phyloP scores from a whole-genome alignment of 1,140 invertebrate genomes.

The Pseudomyrmex dendroicus region DNA sequence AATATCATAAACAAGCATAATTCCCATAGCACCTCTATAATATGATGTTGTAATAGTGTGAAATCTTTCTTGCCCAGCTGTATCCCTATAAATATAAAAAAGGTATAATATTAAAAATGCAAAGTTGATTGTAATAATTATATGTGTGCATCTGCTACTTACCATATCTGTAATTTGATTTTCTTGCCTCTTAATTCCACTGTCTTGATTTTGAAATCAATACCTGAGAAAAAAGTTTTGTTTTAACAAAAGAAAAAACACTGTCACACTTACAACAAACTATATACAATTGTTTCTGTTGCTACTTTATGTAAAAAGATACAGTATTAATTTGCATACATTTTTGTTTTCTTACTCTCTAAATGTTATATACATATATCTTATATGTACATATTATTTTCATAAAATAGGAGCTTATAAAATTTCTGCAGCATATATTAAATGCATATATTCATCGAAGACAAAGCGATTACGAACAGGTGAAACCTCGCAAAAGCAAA shows the following conservation, averaged over 20 bases:
- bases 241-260: neutral
- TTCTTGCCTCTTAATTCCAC: slow-evolving; percentile 98
- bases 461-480: neutral
- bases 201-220: slow-evolving; percentile 99
- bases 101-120: neutral
- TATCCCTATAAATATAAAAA: slow-evolving; percentile 89
- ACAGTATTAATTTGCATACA: slow-evolving; percentile 18
- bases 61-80: slow-evolving; percentile 97
- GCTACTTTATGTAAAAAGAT: neutral
- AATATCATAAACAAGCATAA: slow-evolving; percentile 99
- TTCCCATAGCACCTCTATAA: slow-evolving; percentile 99
- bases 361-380: neutral
- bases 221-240: slow-evolving; percentile 89
- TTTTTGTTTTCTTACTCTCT: too few relatives aligned
- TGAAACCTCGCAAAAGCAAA: neutral
- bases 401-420: neutral
- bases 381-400: neutral
- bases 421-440: neutral
- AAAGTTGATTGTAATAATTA: slow-evolving; percentile 22
- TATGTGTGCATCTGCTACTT: slow-evolving; percentile 75
- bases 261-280: neutral
- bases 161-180: slow-evolving; percentile 99
- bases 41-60: slow-evolving; percentile 99
- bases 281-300: neutral
- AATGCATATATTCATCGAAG: neutral